Conservation (phyloP, 1,140 invertebrate genomes). For the Neodiprion lecontei region DNA sequence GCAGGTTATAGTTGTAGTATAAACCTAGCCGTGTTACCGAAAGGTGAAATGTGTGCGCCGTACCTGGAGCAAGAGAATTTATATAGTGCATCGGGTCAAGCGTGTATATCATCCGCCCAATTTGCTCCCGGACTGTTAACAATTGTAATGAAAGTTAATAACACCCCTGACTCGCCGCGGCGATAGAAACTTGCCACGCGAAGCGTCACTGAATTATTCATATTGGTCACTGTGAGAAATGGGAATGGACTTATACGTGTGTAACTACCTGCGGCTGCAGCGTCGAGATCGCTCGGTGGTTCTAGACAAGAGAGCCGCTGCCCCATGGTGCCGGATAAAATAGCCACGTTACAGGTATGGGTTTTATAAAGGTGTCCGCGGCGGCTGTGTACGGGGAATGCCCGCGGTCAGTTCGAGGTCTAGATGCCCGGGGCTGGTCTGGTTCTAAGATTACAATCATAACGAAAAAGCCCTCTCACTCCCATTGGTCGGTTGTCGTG, state of each 20-base stretch:
- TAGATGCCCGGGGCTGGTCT: constrained; percentile 44
- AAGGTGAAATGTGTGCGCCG: too few relatives aligned
- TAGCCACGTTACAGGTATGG: not conserved
- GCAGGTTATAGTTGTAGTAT: too few relatives aligned
- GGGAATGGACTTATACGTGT: not conserved
- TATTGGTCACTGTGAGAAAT: not conserved
- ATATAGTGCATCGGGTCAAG: not conserved
- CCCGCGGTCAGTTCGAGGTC: constrained; percentile 31
- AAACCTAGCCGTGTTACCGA: too few relatives aligned
- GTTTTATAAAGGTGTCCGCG: not conserved
- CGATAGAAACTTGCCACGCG: not conserved
- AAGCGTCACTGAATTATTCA: not conserved
- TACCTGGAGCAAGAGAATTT: too few relatives aligned
- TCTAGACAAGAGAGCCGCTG: not conserved
- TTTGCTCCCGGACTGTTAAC: constrained; percentile 1
- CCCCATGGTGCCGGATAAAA: not conserved
- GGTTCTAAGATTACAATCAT: constrained; percentile 54
- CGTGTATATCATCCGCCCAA: not conserved
- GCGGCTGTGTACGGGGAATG: not conserved
- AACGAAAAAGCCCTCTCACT: constrained; percentile 49
- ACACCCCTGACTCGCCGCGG: not conserved
- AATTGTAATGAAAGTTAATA: constrained; percentile 8
- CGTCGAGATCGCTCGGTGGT: not conserved
- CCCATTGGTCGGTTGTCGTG: constrained; percentile 35
- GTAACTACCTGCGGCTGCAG: not conserved